These are phyloP conservation scores for Sebastes wilsoni DNA, from an alignment of 2,797 vertebrate species.

Conservation along the genomic window DNA sequence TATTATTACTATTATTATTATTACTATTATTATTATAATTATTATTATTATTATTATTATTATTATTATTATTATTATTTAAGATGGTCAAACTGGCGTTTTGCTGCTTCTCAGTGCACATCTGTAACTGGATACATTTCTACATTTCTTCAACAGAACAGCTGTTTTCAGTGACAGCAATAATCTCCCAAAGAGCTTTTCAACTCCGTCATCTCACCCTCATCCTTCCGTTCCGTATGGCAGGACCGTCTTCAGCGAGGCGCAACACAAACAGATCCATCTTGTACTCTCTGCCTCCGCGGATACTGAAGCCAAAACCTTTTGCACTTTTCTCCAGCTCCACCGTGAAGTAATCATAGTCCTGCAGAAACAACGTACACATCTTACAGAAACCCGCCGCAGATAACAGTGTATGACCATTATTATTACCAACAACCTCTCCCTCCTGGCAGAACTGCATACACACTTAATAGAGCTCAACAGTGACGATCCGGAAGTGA, in stretches of 20 bases:
- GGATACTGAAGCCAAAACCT: conserved; percentile 99
- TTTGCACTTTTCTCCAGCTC: conserved; percentile 98
- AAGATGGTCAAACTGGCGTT: neutral
- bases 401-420: neutral
- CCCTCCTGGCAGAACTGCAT: neutral
- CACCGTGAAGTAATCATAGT: conserved; percentile 99
- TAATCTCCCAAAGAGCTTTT: neutral
- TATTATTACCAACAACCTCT: neutral
- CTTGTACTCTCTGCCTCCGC: conserved; percentile 98
- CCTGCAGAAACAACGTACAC: conserved; percentile 77
- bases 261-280: conserved; percentile 98
- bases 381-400: neutral
- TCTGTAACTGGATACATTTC: neutral
- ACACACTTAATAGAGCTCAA: neutral
- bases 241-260: conserved; percentile 96
- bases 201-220: conserved; percentile 85
- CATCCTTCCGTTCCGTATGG: conserved; percentile 97
- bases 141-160: neutral
- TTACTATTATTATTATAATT: neutral
- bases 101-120: neutral
- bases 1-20: too few species aligned
- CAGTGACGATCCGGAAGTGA: too few species aligned
- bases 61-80: too few species aligned
- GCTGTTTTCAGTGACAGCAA: neutral
- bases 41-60: too few species aligned